These are phyloP conservation scores for Caenorhabditis sulstoni DNA, from an alignment of 2,888 invertebrate genomes.

Conservation along the genomic window DNA sequence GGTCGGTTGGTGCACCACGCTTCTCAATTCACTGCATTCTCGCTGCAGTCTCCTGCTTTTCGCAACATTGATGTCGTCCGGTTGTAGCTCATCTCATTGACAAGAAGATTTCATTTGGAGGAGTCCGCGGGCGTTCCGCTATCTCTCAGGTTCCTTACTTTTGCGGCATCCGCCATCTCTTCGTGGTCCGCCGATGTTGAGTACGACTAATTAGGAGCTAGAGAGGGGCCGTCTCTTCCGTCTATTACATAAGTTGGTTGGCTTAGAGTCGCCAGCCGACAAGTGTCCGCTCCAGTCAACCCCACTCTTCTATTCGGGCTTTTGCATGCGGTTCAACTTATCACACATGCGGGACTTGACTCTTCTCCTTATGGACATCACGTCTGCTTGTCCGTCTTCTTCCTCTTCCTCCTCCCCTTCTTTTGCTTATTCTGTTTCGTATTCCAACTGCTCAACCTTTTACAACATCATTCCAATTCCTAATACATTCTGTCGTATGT, in stretches of 20 bases:
- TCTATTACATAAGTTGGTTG: slow-evolving; percentile 56
- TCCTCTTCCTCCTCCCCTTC: slow-evolving; percentile 19
- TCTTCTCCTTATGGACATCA: slow-evolving; percentile 54
- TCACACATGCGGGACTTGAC: slow-evolving; percentile 57
- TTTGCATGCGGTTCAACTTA: slow-evolving; percentile 51
- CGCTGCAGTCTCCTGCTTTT: slow-evolving; percentile 23
- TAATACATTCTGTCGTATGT: slow-evolving; percentile 48
- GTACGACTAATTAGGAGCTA: slow-evolving; percentile 52
- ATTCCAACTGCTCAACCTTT: slow-evolving; percentile 76
- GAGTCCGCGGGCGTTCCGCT: neutral
- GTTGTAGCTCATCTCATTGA: neutral
- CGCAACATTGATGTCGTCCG: slow-evolving; percentile 6
- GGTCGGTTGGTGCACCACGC: slow-evolving; percentile 47
- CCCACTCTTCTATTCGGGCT: slow-evolving; percentile 39
- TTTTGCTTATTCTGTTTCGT: neutral
- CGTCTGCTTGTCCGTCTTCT: slow-evolving; percentile 34
- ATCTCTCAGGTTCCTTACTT: neutral
- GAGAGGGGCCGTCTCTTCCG: slow-evolving; percentile 31
- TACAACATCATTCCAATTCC: slow-evolving; percentile 80
- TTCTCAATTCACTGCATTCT: slow-evolving; percentile 39
- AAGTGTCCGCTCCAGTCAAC: slow-evolving; percentile 52
- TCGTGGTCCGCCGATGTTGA: slow-evolving; percentile 17
- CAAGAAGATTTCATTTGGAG: neutral
- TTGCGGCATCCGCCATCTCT: neutral
- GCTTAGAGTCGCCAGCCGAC: slow-evolving; percentile 34